Percentiles rank a stretch among this genome's conserved stretches.
These are phyloP conservation scores for Hemiscyllium ocellatum DNA, from an alignment of 2,113 vertebrate genomes.

Conservation along the genomic window DNA sequence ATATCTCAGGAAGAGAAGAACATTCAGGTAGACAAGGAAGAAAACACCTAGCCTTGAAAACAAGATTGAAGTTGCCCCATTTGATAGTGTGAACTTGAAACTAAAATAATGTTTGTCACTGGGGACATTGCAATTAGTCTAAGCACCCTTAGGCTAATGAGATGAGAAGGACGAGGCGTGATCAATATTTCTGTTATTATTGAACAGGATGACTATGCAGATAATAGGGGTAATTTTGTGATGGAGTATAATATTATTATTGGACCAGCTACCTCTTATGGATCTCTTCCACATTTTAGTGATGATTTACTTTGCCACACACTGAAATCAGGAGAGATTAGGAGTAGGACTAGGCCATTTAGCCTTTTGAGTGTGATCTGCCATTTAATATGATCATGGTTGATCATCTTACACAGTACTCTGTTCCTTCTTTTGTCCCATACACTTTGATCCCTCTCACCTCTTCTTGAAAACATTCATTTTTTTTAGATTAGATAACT, in stretches of 20 bases:
- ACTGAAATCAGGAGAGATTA: not conserved
- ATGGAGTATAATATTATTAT: not conserved
- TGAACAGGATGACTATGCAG: not conserved
- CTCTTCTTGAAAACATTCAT: too few species aligned
- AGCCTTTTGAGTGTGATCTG: too few species aligned
- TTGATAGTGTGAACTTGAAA: not conserved
- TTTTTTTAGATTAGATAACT: too few species aligned
- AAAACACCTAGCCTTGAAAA: not conserved
- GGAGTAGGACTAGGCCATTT: too few species aligned
- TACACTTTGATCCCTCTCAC: too few species aligned
- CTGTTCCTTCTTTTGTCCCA: too few species aligned
- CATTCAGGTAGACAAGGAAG: not conserved
- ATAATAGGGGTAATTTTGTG: not conserved
- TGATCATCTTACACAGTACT: too few species aligned
- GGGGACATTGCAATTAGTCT: not conserved
- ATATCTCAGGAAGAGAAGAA: not conserved
- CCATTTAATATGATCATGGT: too few species aligned
- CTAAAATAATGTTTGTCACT: not conserved
- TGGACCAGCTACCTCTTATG: not conserved
- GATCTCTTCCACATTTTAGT: not conserved
- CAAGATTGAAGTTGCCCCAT: not conserved
- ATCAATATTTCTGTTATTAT: not conserved
- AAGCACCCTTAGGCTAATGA: not conserved
- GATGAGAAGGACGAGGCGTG: not conserved
- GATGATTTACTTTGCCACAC: not conserved